These are phyloP conservation scores for Paedocypris sp. DNA, from an alignment of 2,113 vertebrate species.

Conservation along the genomic window DNA sequence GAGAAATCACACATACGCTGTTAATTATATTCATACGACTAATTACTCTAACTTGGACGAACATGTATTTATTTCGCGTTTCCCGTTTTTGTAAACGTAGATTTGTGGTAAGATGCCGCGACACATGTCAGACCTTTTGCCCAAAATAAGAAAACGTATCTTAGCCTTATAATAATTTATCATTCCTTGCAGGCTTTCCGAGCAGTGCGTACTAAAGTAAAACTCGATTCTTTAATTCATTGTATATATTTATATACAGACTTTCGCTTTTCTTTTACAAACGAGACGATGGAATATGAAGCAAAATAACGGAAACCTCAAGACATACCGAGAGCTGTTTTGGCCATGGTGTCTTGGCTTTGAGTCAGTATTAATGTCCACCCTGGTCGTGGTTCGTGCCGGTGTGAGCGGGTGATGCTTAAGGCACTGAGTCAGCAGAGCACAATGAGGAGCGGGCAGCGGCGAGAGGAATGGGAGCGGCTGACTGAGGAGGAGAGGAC, in stretches of 20 bases:
- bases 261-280: not conserved
- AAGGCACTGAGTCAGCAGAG: constrained; percentile 39
- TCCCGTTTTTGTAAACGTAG: not conserved
- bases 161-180: no score
- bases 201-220: no score
- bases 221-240: no score
- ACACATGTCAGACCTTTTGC: no score
- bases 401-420: constrained; percentile 27
- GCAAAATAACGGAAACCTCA: not conserved
- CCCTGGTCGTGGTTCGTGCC: constrained; percentile 43
- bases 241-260: not conserved
- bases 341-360: constrained; percentile 57
- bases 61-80: not conserved
- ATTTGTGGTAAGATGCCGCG: no score
- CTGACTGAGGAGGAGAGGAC: constrained; percentile 24
- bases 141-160: no score
- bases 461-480: constrained; percentile 30
- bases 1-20: no score
- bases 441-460: constrained; percentile 26
- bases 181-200: no score
- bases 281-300: not conserved
- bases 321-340: constrained; percentile 59
- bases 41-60: no score
- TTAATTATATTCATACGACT: not conserved
- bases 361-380: constrained; percentile 26